A percentile compares a stretch with the other conserved stretches of the same genome.
Evolutionary conservation across 2,113 vertebrate species (phyloP).

Genomic region (Zosterops pallidus): DNA sequence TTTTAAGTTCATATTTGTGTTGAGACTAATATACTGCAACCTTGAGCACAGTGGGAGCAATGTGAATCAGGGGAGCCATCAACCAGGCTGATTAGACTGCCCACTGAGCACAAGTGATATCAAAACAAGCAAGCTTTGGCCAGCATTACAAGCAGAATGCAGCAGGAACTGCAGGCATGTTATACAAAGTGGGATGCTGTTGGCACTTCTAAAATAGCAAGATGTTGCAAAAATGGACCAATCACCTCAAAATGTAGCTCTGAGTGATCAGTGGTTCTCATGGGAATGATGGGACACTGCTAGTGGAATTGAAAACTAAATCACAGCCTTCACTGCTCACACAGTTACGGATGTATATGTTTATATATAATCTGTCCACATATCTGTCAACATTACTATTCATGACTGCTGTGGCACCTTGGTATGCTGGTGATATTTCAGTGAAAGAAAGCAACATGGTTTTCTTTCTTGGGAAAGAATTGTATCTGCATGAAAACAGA

Average conservation of each 20-base stretch:
- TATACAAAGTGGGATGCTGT: background rate
- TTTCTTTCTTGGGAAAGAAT: conserved; percentile 68
- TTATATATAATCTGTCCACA: conserved; percentile 57
- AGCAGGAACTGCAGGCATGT: background rate
- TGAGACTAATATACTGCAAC: conserved; percentile 58
- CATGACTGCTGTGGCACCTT: conserved; percentile 53
- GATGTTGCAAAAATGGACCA: conserved; percentile 46
- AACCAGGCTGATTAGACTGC: conserved; percentile 38
- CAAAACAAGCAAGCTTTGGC: conserved; percentile 30
- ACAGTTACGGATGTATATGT: background rate
- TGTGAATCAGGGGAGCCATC: conserved; percentile 35
- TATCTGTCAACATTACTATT: conserved; percentile 53
- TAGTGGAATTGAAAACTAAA: conserved; percentile 57
- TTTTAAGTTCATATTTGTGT: conserved; percentile 48
- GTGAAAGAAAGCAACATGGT: conserved; percentile 73
- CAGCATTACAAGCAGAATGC: conserved; percentile 32
- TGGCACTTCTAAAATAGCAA: conserved; percentile 7
- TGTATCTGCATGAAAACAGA: conserved; percentile 61
- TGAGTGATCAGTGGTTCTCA: conserved; percentile 43
- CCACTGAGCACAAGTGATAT: conserved; percentile 32
- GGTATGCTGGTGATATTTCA: conserved; percentile 76
- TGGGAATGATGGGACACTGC: conserved; percentile 13
- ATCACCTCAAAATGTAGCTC: conserved; percentile 39
- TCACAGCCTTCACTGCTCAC: conserved; percentile 25
- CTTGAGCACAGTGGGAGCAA: conserved; percentile 55